phyloP scores from a whole-genome alignment of 2,888 invertebrate species.

The Himalopsyche kuldschensis region DNA sequence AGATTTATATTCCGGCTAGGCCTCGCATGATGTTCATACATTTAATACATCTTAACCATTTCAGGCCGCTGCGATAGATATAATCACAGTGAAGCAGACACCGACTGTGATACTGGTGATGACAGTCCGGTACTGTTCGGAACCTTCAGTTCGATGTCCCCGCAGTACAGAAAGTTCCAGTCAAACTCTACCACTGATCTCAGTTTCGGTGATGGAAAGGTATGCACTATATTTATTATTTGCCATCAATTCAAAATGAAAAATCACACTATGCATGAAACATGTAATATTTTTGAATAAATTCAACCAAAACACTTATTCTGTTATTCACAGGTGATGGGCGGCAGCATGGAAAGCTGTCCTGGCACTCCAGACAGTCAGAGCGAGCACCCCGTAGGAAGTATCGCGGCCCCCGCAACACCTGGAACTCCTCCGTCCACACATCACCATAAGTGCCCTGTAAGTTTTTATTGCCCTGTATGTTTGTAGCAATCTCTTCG shows the following conservation, averaged over 20 bases:
- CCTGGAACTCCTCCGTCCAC: constrained; percentile 46
- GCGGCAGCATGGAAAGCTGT: constrained; percentile 54
- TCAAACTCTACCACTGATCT: constrained; percentile 36
- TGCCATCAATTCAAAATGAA: too few relatives aligned
- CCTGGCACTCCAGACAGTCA: constrained; percentile 59
- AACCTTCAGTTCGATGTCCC: constrained; percentile 56
- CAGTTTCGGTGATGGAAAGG: constrained; percentile 43
- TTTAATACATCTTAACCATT: background rate
- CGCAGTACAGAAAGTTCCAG: constrained; percentile 49
- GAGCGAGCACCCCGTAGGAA: constrained; percentile 47
- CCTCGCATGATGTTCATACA: background rate
- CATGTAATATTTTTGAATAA: background rate
- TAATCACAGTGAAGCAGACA: constrained; percentile 60
- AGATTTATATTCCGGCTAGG: too few relatives aligned
- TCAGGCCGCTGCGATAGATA: constrained; percentile 56
- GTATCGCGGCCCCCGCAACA: constrained; percentile 39
- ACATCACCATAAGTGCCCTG: constrained; percentile 56
- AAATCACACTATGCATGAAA: too few relatives aligned
- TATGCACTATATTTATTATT: too few relatives aligned
- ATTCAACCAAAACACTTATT: background rate
- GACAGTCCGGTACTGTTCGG: constrained; percentile 52
- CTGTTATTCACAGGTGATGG: constrained; percentile 26
- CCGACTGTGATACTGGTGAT: constrained; percentile 55
- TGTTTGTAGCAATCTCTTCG: background rate
- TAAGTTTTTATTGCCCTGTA: constrained; percentile 42